Base-by-base conservation (phyloP, 2,888 invertebrate species). In the Crepidodera aurea region DNA sequence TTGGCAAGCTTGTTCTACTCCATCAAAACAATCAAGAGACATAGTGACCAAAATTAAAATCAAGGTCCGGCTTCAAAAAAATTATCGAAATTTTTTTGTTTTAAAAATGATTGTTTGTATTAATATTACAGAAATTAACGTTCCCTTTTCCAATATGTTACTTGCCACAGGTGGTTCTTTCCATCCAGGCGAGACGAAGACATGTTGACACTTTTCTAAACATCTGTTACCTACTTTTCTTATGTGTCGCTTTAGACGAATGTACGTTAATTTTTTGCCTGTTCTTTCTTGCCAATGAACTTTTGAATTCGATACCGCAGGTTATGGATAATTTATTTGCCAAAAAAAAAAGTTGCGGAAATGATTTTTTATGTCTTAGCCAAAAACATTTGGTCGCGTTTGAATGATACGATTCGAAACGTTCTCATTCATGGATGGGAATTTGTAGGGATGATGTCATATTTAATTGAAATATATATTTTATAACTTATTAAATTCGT, bases 91-190 rank as follows among this genome's bases (percentile, higher is more conserved):
- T n/a, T n/a, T n/a, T n/a, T n/a, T n/a, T n/a, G n/a, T n/a, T n/a
- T n/a, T n/a, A n/a, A n/a, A n/a, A n/a, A n/a, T n/a, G n/a, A n/a
- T n/a, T n/a, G n/a, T n/a, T n/a, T n/a, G n/a, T n/a, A n/a, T n/a
- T n/a, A n/a, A n/a, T n/a, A n/a, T n/a, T n/a, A n/a, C n/a, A n/a
- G n/a, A n/a, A n/a, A n/a, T n/a, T n/a, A n/a, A n/a, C n/a, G n/a
- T n/a, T n/a, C n/a, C n/a, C n/a, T n/a, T n/a, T n/a, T n/a, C n/a
- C n/a, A n/a, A n/a, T n/a, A n/a, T 22, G 22, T 22, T 22, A 65
- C 66, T 71, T 70, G 68, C 56, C 66, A 66, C 69, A 72, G 71
- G 71, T 72, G 72, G 67, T 68, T 63, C 44, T 50, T 29, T 22
- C 6, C 19, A 13, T 13, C 40, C 40, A 40, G 22, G 6, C 22